These are phyloP conservation scores for Trichacis sp. DNA, from an alignment of 2,888 invertebrate species.

Conservation along the genomic window DNA sequence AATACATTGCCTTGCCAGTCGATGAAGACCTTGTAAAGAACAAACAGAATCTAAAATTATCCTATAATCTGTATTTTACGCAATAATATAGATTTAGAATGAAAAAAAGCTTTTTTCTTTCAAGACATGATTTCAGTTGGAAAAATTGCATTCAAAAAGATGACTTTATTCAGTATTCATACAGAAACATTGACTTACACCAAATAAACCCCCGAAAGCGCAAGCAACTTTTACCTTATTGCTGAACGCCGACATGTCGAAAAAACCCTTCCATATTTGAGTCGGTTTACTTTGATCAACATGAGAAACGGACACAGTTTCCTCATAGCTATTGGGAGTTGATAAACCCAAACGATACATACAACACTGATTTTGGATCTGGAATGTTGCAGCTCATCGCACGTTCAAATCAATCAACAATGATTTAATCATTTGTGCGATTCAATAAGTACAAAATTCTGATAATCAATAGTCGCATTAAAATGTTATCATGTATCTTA, in stretches of 20 bases:
- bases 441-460: neutral
- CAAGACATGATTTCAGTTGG: too few species aligned
- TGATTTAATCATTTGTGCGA: too few species aligned
- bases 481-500: too few species aligned
- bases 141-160: neutral
- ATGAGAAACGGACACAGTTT: constrained; percentile 5
- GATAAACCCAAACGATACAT: constrained; percentile 44
- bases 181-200: constrained; percentile 10
- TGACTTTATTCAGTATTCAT: constrained; percentile 6
- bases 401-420: neutral
- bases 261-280: constrained; percentile 1
- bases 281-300: neutral
- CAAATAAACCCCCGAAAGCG: constrained; percentile 9
- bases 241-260: neutral
- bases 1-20: constrained; percentile 48
- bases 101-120: too few species aligned
- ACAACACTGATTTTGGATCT: constrained; percentile 49
- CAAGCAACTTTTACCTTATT: neutral
- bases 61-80: neutral
- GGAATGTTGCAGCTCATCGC: constrained; percentile 55
- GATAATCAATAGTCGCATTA: neutral
- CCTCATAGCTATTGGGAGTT: neutral
- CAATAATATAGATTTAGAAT: too few species aligned
- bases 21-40: constrained; percentile 59
- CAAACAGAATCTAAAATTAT: constrained; percentile 49